These are phyloP conservation scores for Ceyx margarethae DNA, from an alignment of 2,113 vertebrate species.

Conservation along the genomic window DNA sequence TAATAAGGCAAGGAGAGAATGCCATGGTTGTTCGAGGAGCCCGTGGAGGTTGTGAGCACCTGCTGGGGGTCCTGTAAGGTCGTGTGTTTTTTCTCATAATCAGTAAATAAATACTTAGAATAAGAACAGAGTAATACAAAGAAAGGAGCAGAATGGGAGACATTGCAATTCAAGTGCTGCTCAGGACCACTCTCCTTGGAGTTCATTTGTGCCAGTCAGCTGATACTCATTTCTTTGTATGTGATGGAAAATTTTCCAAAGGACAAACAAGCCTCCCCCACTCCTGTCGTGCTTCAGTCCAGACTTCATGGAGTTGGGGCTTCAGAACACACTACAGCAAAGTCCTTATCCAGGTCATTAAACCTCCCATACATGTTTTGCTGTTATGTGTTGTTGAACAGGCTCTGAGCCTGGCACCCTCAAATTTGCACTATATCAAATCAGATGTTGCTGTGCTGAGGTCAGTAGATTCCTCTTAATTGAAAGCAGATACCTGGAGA, in stretches of 20 bases:
- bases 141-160: background rate
- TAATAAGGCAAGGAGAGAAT: background rate
- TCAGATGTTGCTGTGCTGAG: background rate
- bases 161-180: background rate
- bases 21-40: background rate
- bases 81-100: conserved; percentile 61
- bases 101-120: conserved; percentile 71
- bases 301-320: background rate
- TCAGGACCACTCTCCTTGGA: background rate
- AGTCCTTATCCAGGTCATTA: background rate
- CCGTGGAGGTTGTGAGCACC: conserved; percentile 53
- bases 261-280: background rate
- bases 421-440: background rate
- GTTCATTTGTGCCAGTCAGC: background rate
- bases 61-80: conserved; percentile 54
- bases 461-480: background rate
- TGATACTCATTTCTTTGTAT: background rate
- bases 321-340: background rate
- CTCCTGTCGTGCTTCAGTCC: background rate
- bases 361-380: background rate
- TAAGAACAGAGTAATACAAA: conserved; percentile 21
- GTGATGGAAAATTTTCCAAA: background rate
- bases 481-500: background rate
- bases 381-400: background rate
- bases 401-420: background rate